A percentile compares a stretch with the other conserved stretches of the same genome.
phyloP scores from a whole-genome alignment of 2,888 invertebrate genomes.

The Hemithea aestivaria region DNA sequence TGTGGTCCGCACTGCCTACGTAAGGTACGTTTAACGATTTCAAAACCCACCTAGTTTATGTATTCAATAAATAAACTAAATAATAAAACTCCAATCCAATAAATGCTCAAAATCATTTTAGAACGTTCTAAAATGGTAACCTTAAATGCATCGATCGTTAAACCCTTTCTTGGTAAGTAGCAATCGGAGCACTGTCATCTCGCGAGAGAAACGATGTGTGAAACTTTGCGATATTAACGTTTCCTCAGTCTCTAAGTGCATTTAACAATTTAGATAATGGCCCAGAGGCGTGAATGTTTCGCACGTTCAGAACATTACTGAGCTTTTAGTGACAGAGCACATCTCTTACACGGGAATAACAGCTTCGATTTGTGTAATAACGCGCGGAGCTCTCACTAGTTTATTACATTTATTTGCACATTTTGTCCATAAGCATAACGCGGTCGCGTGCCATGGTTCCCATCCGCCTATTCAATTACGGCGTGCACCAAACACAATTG shows the following conservation, averaged over 20 bases:
- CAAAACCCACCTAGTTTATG: conserved; percentile 30
- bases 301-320: conserved; percentile 45
- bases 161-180: conserved; percentile 29
- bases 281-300: conserved; percentile 48
- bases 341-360: conserved; percentile 38
- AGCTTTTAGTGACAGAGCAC: conserved; percentile 47
- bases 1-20: conserved; percentile 58
- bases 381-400: conserved; percentile 50
- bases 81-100: conserved; percentile 10
- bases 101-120: conserved; percentile 7
- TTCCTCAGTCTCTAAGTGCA: conserved; percentile 54
- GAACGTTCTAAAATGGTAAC: conserved; percentile 6
- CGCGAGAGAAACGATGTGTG: conserved; percentile 39
- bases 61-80: conserved; percentile 20
- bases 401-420: conserved; percentile 65
- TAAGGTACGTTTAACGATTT: conserved; percentile 28
- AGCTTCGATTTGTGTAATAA: conserved; percentile 55
- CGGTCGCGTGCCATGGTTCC: conserved; percentile 65
- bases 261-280: conserved; percentile 69
- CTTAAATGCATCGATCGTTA: conserved; percentile 21
- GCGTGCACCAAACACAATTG: conserved; percentile 60
- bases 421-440: conserved; percentile 42
- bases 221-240: conserved; percentile 42
- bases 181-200: conserved; percentile 34
- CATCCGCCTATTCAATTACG: conserved; percentile 75